A percentile compares a stretch with the other conserved stretches of the same genome.
Evolutionary conservation across 2,888 invertebrate genomes (phyloP).

Genomic region (Disparrhopalites patrizii): DNA sequence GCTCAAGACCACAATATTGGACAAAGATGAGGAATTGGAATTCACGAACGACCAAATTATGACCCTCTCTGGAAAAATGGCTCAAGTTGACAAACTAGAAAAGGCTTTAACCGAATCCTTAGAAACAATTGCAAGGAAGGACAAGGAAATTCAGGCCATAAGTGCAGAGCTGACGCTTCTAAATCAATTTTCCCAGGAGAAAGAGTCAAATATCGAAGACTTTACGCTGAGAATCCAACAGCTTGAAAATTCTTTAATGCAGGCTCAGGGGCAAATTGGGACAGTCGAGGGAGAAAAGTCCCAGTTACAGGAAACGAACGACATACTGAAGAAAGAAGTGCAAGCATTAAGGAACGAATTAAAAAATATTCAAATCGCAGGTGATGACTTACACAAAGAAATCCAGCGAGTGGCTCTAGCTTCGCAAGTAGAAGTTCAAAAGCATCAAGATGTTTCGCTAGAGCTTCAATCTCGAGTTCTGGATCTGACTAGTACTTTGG

Average conservation of each 20-base stretch:
- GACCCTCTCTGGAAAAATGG: slow-evolving; percentile 5
- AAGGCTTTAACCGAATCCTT: slow-evolving; percentile 28
- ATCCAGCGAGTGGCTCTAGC: neutral
- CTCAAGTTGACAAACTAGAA: slow-evolving; percentile 37
- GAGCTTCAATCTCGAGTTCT: too few species aligned
- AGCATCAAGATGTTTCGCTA: too few species aligned
- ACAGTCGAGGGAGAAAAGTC: neutral
- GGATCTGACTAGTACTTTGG: too few species aligned
- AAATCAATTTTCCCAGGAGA: neutral
- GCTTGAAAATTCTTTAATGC: neutral
- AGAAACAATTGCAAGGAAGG: neutral
- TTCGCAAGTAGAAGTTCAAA: too few species aligned
- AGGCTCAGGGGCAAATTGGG: neutral
- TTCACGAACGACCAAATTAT: slow-evolving; percentile 20
- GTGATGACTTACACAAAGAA: neutral
- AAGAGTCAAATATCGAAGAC: neutral
- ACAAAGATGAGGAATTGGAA: slow-evolving; percentile 26
- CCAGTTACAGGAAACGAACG: neutral
- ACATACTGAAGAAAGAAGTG: too few species aligned
- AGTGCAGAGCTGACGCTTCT: neutral
- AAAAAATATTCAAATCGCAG: neutral
- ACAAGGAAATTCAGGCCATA: neutral
- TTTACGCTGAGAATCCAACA: neutral
- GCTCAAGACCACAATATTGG: neutral
- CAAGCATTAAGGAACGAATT: neutral